These are phyloP conservation scores for Mormyrops attenuatus DNA, from an alignment of 2,797 vertebrate genomes.

Conservation along the genomic window DNA sequence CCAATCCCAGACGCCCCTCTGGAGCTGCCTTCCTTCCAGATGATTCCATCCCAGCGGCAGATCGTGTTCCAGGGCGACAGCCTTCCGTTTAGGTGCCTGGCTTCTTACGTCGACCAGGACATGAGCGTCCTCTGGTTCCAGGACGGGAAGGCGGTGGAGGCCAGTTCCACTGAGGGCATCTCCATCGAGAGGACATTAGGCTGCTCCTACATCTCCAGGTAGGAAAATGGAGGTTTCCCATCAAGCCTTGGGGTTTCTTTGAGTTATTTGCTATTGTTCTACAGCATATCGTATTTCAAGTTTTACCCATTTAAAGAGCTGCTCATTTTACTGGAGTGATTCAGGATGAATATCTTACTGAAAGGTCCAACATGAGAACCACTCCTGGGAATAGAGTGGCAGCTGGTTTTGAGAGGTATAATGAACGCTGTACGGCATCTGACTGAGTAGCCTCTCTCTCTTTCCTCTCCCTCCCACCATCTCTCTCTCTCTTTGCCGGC, in stretches of 20 bases:
- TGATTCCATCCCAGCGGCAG: conserved; percentile 91
- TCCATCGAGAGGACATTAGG: conserved; percentile 91
- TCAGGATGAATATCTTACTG: not conserved
- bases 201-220: conserved; percentile 95
- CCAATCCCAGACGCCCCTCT: conserved; percentile 88
- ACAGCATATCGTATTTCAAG: not conserved
- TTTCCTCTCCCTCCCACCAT: not conserved
- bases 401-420: not conserved
- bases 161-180: conserved; percentile 85
- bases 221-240: conserved; percentile 43
- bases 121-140: conserved; percentile 98
- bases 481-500: not conserved
- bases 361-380: not conserved
- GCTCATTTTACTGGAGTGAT: not conserved
- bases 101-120: conserved; percentile 87
- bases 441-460: not conserved
- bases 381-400: not conserved
- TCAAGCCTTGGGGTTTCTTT: not conserved
- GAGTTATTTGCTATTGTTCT: not conserved
- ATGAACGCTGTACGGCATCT: not conserved
- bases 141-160: conserved; percentile 84
- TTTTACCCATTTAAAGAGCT: not conserved
- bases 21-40: conserved; percentile 89
- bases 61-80: conserved; percentile 97
- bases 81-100: conserved; percentile 92